phyloP scores from a whole-genome alignment of 2,888 invertebrate species.

The Tetheella fluctuosa region DNA sequence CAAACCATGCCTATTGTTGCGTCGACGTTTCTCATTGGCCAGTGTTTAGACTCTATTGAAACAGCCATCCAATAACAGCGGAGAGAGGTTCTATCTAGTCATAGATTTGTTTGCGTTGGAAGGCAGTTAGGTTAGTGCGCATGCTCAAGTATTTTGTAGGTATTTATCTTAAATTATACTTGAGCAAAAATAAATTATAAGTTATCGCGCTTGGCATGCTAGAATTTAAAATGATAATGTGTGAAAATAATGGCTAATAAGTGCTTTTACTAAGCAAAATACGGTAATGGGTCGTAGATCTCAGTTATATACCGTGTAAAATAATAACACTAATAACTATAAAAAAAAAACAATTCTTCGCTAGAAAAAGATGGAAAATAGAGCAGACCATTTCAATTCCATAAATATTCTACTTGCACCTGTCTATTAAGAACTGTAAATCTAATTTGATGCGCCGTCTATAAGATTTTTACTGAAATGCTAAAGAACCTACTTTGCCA shows the following conservation, averaged over 20 bases:
- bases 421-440: constrained; percentile 5
- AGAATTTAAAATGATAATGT: background rate
- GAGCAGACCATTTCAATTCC: background rate
- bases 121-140: constrained; percentile 25
- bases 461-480: background rate
- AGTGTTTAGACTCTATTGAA: constrained; percentile 35
- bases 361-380: too few relatives aligned
- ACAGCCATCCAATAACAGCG: constrained; percentile 68
- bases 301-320: too few relatives aligned
- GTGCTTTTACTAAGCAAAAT: too few relatives aligned
- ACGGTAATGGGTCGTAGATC: too few relatives aligned
- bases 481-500: background rate
- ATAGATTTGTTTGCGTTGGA: constrained; percentile 49
- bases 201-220: background rate
- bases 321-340: too few relatives aligned
- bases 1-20: constrained; percentile 67
- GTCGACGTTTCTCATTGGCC: constrained; percentile 54
- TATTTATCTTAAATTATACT: constrained; percentile 33
- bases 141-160: constrained; percentile 40
- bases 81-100: constrained; percentile 56
- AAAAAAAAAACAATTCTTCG: too few relatives aligned
- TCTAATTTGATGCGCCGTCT: background rate
- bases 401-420: background rate
- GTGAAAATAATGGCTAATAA: too few relatives aligned
- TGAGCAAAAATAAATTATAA: background rate